A percentile compares a stretch with the other conserved stretches of the same genome.
Evolutionary conservation across 2,113 vertebrate species (phyloP).

Genomic region (Gopherus evgoodei): DNA sequence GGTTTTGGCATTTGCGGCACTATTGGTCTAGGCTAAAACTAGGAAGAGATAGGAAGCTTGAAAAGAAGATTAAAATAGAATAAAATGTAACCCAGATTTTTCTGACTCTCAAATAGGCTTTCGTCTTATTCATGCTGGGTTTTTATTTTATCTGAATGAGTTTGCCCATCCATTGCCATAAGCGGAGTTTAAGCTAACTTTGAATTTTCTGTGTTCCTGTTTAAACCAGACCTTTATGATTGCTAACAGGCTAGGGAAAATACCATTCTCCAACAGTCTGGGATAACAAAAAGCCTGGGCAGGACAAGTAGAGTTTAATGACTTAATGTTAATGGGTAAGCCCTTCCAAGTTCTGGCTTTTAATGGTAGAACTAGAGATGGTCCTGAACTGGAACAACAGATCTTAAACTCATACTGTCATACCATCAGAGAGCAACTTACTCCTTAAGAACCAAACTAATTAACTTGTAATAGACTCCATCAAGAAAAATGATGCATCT

Average conservation of each 20-base stretch:
- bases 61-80: slow-evolving; percentile 40
- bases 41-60: neutral
- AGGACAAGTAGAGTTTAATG: slow-evolving; percentile 42
- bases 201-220: slow-evolving; percentile 75
- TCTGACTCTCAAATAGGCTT: slow-evolving; percentile 21
- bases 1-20: neutral
- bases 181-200: slow-evolving; percentile 68
- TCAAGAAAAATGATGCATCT: neutral
- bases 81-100: neutral
- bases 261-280: slow-evolving; percentile 63
- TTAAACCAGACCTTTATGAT: slow-evolving; percentile 72
- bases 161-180: slow-evolving; percentile 60
- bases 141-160: slow-evolving; percentile 49
- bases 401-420: neutral
- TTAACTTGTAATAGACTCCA: neutral
- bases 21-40: neutral
- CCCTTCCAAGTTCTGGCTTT: neutral
- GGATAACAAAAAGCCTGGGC: slow-evolving; percentile 42
- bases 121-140: neutral
- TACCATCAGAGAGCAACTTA: neutral
- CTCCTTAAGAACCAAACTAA: too few species aligned
- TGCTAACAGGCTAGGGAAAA: slow-evolving; percentile 63
- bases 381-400: neutral
- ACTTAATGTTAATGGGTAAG: neutral
- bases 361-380: neutral